Conservation (phyloP, 2,888 invertebrate species). For the Stenchaetothrips biformis region DNA sequence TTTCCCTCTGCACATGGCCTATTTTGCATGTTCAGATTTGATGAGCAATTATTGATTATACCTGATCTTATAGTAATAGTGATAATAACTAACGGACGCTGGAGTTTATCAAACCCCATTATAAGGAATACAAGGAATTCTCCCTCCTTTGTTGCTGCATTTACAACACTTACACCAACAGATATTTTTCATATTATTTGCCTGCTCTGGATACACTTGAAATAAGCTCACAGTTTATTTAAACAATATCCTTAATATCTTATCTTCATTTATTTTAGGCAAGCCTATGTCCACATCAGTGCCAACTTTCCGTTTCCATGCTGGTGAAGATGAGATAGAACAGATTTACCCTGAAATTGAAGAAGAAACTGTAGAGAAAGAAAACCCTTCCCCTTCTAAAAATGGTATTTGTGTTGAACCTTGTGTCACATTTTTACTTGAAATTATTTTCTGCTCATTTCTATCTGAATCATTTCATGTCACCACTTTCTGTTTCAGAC, state of each 20-base stretch:
- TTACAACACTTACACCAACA: too few species aligned
- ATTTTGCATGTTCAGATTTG: background rate
- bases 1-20: background rate
- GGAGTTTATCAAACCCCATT: too few species aligned
- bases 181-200: background rate
- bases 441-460: too few species aligned
- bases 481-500: background rate
- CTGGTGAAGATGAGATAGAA: slow-evolving; percentile 70
- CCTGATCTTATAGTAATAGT: too few species aligned
- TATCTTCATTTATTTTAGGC: slow-evolving; percentile 40
- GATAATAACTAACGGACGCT: too few species aligned
- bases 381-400: background rate
- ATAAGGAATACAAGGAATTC: too few species aligned
- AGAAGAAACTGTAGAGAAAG: slow-evolving; percentile 46
- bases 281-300: slow-evolving; percentile 49
- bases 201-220: background rate
- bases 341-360: slow-evolving; percentile 59
- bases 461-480: too few species aligned
- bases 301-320: slow-evolving; percentile 58
- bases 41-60: too few species aligned
- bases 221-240: background rate
- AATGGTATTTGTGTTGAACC: background rate
- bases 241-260: background rate
- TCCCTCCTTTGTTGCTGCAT: too few species aligned
- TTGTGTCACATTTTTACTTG: too few species aligned